Conservation (phyloP, 2,888 invertebrate species). For the Diarsia rubi region DNA sequence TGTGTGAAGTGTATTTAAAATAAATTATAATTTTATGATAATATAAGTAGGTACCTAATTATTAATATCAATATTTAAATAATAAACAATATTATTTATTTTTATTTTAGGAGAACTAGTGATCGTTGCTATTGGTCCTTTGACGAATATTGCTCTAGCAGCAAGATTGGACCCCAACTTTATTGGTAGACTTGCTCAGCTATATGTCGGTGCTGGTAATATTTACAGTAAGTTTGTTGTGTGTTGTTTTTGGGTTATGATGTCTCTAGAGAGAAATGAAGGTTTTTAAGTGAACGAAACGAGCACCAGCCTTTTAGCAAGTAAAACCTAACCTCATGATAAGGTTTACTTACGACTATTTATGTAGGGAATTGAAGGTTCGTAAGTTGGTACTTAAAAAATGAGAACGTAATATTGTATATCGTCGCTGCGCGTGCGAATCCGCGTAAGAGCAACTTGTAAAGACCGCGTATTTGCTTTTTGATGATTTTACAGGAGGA, state of each 20-base stretch:
- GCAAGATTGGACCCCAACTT: slow-evolving; percentile 93
- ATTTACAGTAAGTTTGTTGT: slow-evolving; percentile 77
- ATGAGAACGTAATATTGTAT: no score
- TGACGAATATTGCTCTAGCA: slow-evolving; percentile 95
- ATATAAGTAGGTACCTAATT: no score
- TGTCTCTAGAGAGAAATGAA: neutral
- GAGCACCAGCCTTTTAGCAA: neutral
- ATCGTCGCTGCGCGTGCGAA: no score
- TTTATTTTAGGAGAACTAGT: slow-evolving; percentile 89
- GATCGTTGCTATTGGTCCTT: slow-evolving; percentile 92
- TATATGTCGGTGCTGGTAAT: slow-evolving; percentile 95
- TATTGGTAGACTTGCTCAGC: slow-evolving; percentile 91
- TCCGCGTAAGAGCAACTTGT: no score
- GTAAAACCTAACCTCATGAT: neutral
- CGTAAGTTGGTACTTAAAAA: no score
- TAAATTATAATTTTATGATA: neutral
- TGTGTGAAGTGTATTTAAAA: neutral
- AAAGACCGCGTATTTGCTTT: no score
- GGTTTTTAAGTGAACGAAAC: no score
- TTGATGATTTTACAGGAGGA: no score
- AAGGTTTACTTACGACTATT: no score
- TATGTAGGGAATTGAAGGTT: no score
- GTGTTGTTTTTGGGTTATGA: neutral
- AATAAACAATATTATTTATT: no score
- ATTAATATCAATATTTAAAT: no score